Conservation (phyloP, 2,888 invertebrate species). For the Cinara cedri region DNA sequence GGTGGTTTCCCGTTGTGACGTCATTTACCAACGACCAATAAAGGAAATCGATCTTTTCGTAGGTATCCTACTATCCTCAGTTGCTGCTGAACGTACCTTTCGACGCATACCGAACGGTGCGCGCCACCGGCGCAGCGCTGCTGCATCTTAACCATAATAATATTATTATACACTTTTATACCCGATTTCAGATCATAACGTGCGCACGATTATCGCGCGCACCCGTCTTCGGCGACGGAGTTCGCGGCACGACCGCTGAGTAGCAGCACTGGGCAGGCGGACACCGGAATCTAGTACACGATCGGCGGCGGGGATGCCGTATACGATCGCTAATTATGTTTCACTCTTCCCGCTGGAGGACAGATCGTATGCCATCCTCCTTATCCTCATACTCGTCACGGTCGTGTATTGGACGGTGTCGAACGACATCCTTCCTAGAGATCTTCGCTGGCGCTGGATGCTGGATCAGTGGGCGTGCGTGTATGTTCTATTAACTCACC, state of each 20-base stretch:
- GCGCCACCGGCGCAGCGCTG: background rate
- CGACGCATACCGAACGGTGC: background rate
- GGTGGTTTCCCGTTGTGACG: background rate
- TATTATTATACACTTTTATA: too few relatives aligned
- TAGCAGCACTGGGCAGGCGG: slow-evolving; percentile 25
- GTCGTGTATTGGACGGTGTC: background rate
- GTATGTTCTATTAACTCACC: slow-evolving; percentile 16
- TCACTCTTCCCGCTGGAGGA: background rate
- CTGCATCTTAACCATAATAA: too few relatives aligned
- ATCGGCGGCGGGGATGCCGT: background rate
- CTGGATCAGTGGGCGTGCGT: slow-evolving; percentile 30
- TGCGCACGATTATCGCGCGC: background rate
- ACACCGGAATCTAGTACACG: background rate
- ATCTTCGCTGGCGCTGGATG: background rate
- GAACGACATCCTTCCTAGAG: background rate
- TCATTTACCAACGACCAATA: background rate
- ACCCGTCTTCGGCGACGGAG: background rate
- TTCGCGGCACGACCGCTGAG: background rate
- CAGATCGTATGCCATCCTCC: background rate
- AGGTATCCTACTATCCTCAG: too few relatives aligned
- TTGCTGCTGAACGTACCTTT: background rate
- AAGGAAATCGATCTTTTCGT: too few relatives aligned
- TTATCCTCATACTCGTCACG: background rate
- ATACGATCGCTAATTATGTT: background rate
- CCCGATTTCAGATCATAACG: background rate